These are phyloP conservation scores for Brachionus sp. DNA, from an alignment of 1,140 invertebrate species.

Conservation along the genomic window DNA sequence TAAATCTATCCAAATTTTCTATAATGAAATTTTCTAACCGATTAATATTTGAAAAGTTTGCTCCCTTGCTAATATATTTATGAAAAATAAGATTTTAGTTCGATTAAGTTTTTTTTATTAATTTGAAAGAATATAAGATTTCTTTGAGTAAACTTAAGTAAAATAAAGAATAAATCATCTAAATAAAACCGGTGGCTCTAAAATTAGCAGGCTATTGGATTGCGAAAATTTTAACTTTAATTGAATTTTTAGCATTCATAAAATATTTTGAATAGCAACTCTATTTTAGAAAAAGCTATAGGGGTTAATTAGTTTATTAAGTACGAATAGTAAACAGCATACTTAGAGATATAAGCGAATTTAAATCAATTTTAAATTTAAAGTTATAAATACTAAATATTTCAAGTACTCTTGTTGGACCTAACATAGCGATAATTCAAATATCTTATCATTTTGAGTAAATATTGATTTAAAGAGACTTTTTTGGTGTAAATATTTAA, in stretches of 20 bases:
- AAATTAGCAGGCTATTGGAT: not conserved
- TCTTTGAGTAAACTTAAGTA: not conserved
- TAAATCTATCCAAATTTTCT: not conserved
- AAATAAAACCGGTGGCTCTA: not conserved
- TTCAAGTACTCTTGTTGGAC: not conserved
- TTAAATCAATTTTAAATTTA: not conserved
- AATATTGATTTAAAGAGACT: not conserved
- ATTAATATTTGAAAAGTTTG: not conserved
- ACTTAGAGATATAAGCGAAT: not conserved
- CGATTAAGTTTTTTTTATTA: not conserved
- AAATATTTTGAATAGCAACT: not conserved
- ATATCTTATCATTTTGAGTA: not conserved
- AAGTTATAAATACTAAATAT: not conserved
- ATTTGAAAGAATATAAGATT: not conserved
- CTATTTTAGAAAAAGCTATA: not conserved
- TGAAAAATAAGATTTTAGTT: not conserved
- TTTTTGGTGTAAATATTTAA: not conserved
- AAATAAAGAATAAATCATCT: not conserved
- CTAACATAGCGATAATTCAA: not conserved
- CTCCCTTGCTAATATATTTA: not conserved
- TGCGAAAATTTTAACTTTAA: not conserved
- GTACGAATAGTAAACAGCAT: not conserved
- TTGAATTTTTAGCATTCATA: not conserved
- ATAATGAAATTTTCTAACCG: not conserved
- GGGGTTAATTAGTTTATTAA: not conserved